Base-by-base conservation (phyloP, 2,888 invertebrate genomes). In the Ormyrus labotus region DNA sequence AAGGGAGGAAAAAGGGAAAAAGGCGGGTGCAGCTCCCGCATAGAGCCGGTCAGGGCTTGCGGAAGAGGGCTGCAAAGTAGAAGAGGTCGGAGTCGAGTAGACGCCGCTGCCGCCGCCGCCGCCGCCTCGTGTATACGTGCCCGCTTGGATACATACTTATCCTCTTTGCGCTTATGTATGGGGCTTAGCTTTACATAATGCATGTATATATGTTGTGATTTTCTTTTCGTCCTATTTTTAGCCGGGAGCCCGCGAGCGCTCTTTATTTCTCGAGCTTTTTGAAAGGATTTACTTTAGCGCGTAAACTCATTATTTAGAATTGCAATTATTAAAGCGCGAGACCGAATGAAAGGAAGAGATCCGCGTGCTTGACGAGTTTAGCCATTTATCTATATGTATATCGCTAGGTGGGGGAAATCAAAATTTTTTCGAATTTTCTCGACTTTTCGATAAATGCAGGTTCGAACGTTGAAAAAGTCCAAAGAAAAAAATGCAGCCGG, bases 231-330 rank as follows among this genome's bases (percentile, higher is more conserved):
- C 48, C 60, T 53, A 10, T 50, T 45, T 50, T 48, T 2, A 47
- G 19, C 19, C 19, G 19, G 19, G 19, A 1, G 1, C 19, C 19
- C 19, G 19, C 19, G 19, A 19, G 19, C 19, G 19, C 19, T 69
- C 47, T 69, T 34, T 7, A 34, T 50, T 63, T 53, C 45, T 45
- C 50, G 50, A 58, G 19, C 55, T 45, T 10, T 74, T 65, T 53
- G 11, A 19, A 13, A 47, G 73, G 55, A 64, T 67, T 58, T 65
- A 68, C 67, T 48, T 11, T 61, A 53, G 47, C 65, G 53, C 70
- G 76, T 76, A 64, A 80, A 68, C 76, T 80, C 80, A 68, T 80
- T 80, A 80, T 68, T 60, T 58, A 58, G 74, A 69, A 64, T 70
- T 70, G 74, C 61, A 67, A 55, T 55, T 70, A 67, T 76, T 72